Base-by-base conservation (phyloP, 2,113 vertebrate species). In the Cyphomyrus plagiostoma region DNA sequence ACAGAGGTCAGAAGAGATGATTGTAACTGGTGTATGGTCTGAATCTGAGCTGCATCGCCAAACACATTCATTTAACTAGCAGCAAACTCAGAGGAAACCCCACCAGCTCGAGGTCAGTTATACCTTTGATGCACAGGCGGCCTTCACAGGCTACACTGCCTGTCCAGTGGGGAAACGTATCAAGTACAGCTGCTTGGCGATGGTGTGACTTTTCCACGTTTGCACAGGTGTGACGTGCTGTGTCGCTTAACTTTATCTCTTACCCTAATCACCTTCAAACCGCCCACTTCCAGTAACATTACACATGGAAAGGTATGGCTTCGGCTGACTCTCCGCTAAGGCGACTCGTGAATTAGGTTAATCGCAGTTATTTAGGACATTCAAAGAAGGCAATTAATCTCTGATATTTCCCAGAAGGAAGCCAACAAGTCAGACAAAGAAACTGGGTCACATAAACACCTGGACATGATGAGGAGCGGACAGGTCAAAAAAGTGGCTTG, bases 281-380 rank as follows among this genome's bases (percentile, higher is more conserved):
- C 0, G 5, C n/a, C 48, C 86, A 53, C 15, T 11, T 35, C 21
- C 21, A 11, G 35, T 62, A 17, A 45, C 19, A 19, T 45, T 46
- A 56, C 7, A n/a, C 52, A 46, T 45, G 1, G 39, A 50, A 66
- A 58, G 39, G 30, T 62, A 42, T 0, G 21, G 26, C 3, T 45
- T 19, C 39, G 39, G 6, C 23, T 46, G 13, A 70, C 56, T 46
- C 56, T 19, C 66, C 58, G 6, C 8, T 21, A 62, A 86, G 46
- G 8, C 11, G 30, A 66, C 83, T 42, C 45, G 84, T 17, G 50
- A 90, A 88, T 88, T 42, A 84, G 88, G 90, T 88, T 70, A 88
- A 62, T 84, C 70, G 35, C 87, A 66, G 21, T 77, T 77, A 90
- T 90, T 90, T 87, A 53, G 48, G 85, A 62, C 89, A 52, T 87